A percentile compares a stretch with the other conserved stretches of the same genome.
phyloP scores from a whole-genome alignment of 1,140 invertebrate genomes.

The Neodiprion pinetum region DNA sequence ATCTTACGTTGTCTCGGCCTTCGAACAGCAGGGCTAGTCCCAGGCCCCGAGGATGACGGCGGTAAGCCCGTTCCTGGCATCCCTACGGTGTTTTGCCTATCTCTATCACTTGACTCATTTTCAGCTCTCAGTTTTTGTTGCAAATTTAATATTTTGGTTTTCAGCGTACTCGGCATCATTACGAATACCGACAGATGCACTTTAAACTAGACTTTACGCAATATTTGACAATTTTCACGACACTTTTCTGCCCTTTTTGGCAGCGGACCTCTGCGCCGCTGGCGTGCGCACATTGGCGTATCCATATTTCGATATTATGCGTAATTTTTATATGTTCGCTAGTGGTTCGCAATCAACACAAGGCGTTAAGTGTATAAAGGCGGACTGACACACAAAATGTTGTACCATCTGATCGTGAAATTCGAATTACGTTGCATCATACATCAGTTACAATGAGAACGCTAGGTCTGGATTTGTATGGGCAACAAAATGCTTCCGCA shows the following conservation, averaged over 20 bases:
- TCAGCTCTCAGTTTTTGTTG: slow-evolving; percentile 71
- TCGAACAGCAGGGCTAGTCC: slow-evolving; percentile 45
- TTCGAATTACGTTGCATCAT: no score
- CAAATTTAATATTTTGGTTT: slow-evolving; percentile 70
- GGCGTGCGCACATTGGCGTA: no score
- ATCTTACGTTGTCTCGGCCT: slow-evolving; percentile 55
- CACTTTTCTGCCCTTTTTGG: slow-evolving; percentile 47
- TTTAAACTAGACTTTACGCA: slow-evolving; percentile 34
- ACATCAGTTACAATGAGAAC: no score
- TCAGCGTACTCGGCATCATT: slow-evolving; percentile 61
- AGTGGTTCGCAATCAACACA: no score
- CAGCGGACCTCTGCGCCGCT: slow-evolving; percentile 30
- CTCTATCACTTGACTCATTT: slow-evolving; percentile 67
- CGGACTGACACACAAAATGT: no score
- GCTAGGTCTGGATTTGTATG: no score
- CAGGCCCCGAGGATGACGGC: slow-evolving; percentile 40
- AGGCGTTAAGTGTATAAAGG: no score
- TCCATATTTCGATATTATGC: no score
- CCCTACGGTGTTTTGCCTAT: slow-evolving; percentile 50
- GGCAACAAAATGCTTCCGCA: no score
- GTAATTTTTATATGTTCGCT: no score
- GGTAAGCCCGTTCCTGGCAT: slow-evolving; percentile 40
- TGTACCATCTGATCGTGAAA: no score
- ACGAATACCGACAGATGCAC: slow-evolving; percentile 19
- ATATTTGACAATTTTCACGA: slow-evolving; percentile 53